Conservation (phyloP, 2,888 invertebrate species). For the Dastarcus helophoroides region DNA sequence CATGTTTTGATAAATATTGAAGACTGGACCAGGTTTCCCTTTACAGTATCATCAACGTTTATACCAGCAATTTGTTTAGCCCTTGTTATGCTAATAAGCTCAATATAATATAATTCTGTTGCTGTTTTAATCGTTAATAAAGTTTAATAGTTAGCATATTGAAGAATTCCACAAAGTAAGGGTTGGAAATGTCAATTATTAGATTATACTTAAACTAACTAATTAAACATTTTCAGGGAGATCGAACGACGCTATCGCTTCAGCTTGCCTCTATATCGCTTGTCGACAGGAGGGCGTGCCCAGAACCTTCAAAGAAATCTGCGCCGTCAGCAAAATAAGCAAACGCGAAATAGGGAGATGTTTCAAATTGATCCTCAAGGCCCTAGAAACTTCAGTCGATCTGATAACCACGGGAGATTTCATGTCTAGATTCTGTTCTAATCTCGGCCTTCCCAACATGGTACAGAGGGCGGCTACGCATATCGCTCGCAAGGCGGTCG, state of each 20-base stretch:
- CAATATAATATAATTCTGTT: no score
- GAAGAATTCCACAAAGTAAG: no score
- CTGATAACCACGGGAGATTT: slow-evolving; percentile 97
- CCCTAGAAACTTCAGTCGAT: slow-evolving; percentile 92
- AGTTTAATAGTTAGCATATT: no score
- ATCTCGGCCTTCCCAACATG: slow-evolving; percentile 78
- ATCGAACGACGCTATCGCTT: slow-evolving; percentile 96
- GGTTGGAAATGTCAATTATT: no score
- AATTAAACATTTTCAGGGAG: slow-evolving; percentile 38
- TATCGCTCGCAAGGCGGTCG: slow-evolving; percentile 93
- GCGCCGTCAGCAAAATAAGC: slow-evolving; percentile 96
- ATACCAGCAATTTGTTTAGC: no score
- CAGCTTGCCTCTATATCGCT: slow-evolving; percentile 97
- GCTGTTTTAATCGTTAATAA: no score
- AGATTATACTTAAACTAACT: slow-evolving; percentile 1
- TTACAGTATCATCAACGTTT: no score
- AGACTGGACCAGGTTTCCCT: no score
- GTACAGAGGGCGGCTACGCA: slow-evolving; percentile 91
- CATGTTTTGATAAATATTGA: no score
- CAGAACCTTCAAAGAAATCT: slow-evolving; percentile 98
- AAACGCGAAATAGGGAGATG: slow-evolving; percentile 99
- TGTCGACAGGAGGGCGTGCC: slow-evolving; percentile 98
- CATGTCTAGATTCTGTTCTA: slow-evolving; percentile 98
- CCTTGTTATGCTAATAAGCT: no score
- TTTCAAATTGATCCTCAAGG: slow-evolving; percentile 93